Evolutionary conservation across 2,797 vertebrate species (phyloP), one percentile per base, ranked within the genome.

Genomic region (Esox masquinongy): DNA sequence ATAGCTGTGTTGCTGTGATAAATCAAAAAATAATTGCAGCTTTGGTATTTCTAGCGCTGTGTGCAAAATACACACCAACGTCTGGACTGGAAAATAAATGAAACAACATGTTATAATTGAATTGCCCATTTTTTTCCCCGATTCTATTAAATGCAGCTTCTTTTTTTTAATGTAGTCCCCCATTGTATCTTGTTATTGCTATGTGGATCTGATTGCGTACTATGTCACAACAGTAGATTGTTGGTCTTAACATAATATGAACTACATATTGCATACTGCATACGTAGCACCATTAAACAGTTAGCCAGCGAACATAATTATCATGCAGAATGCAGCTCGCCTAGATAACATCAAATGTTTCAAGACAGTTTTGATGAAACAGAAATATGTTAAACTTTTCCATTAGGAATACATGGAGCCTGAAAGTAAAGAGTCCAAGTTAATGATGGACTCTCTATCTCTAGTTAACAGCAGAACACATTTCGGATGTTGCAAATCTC

Each of bases 51-150:
- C 76, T 59, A 59, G 70, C 3, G 3, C 66, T 68, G 34, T 78
- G 71, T 47, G 43, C 53, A 22, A 47, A 61, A 19, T 14, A 47
- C 75, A 67, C 24, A 80, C 73, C 69, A 73, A 80, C 16, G 73
- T 61, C 22, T 24, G 1, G n/a, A 56, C 53, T 22, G 6, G 53
- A 61, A 61, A 26, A 22, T 26, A 26, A 26, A 61, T 12, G n/a
- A 61, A 59, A 59, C n/a, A 22, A 59, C n/a, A 47, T 11, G 43
- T 8, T 47, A 47, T 47, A 47, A 47, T 47, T 47, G 43, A 47
- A 47, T 47, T 47, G 43, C 43, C 12, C 0, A 11, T 47, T 47
- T 47, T 47, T 47, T 47, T 9, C 43, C 6, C 12, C 12, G 43
- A 24, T 2, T 59, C 9, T 9, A 59, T 59, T 22, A 24, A 59